Conservation (phyloP, 2,888 invertebrate genomes). For the Dinocampus coccinellae region DNA sequence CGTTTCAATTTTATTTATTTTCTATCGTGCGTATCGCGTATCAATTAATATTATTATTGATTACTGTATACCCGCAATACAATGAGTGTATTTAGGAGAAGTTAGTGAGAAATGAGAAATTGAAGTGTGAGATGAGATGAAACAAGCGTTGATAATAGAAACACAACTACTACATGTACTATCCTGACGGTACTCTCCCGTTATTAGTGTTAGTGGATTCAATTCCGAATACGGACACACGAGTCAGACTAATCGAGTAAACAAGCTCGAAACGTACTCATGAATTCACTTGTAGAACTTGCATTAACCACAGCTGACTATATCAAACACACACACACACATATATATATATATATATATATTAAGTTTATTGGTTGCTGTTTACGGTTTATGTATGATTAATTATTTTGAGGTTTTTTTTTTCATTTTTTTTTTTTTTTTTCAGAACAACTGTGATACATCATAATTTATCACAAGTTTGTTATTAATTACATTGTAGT, state of each 20-base stretch:
- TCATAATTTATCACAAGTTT: too few relatives aligned
- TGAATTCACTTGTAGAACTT: constrained; percentile 49
- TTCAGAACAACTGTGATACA: constrained; percentile 41
- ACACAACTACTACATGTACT: too few relatives aligned
- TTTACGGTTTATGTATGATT: constrained; percentile 60
- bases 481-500: too few relatives aligned
- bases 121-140: constrained; percentile 33
- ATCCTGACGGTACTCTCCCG: too few relatives aligned
- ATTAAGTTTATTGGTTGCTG: neutral
- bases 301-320: constrained; percentile 10
- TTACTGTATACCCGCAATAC: too few relatives aligned
- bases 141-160: constrained; percentile 45
- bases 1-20: too few relatives aligned
- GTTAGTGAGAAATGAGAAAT: constrained; percentile 24
- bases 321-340: neutral
- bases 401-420: constrained; percentile 59
- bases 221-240: constrained; percentile 13
- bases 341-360: neutral
- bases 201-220: constrained; percentile 12
- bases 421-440: too few relatives aligned
- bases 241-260: constrained; percentile 58
- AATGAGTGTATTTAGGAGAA: neutral
- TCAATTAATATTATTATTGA: too few relatives aligned
- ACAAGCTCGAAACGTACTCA: constrained; percentile 65
- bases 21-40: too few relatives aligned